Evolutionary conservation across 2,113 vertebrate genomes (phyloP), one percentile per base, ranked within the genome.

Genomic region (Erythrolamprus reginae): DNA sequence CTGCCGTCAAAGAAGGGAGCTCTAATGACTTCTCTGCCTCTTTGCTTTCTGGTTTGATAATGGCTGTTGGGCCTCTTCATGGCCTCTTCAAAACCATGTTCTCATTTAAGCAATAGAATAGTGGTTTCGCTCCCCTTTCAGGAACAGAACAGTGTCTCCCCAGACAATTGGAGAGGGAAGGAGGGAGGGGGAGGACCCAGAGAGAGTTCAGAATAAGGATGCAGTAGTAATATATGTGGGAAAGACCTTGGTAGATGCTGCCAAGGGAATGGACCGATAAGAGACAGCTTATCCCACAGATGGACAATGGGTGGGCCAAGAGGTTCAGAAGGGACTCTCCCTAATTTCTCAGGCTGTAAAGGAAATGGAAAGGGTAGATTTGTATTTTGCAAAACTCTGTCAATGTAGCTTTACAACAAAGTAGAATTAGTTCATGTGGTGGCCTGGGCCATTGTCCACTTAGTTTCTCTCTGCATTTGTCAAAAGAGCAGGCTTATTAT

Each of bases 401-500:
- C 28, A n/a, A 65, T 61, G 10, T 61, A 61, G 28, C 58, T 65
- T 65, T 65, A 65, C 58, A n/a, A 65, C n/a, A n/a, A 65, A 65
- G 12, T n/a, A n/a, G 28, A 65, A n/a, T 65, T n/a, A n/a, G 10
- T 65, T n/a, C 26, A 15, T n/a, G 26, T 61, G 58, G 28, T 10
- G 0, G 5, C 0, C 28, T 3, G 0, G 1, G 55, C 38, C 19
- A 21, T n/a, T 17, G 26, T 4, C 2, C 2, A 0, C 1, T 89
- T 42, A 15, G 17, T 13, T n/a, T 10, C 51, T 28, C 47, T 48
- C 58, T 86, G 50, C 17, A 1, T 55, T 77, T n/a, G 19, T 82
- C 89, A 10, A 1, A 12, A 7, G 47, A 90, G 33, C 5, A 51
- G 85, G 87, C 84, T 85, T 48, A 45, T 61, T 90, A 88, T 70